Conservation (phyloP, 23 tunicate species). For the Oikopleura dioica region DNA sequence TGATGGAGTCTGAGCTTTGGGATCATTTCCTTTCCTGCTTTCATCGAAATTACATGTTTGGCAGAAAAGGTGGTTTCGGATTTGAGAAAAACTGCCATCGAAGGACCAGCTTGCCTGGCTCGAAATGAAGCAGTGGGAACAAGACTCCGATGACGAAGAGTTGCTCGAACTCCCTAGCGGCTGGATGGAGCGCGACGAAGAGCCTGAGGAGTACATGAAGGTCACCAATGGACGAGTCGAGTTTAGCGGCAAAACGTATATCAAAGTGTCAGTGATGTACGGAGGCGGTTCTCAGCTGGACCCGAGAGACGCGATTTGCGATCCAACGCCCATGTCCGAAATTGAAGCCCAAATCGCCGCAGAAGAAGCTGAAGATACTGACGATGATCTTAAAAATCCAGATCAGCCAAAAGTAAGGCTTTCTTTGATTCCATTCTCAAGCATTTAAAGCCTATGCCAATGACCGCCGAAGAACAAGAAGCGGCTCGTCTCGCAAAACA, state of each 20-base stretch:
- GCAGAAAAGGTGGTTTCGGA: background rate
- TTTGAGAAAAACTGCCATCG: background rate
- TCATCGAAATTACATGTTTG: slow-evolving; percentile 11
- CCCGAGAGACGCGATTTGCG: background rate
- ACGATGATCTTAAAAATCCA: background rate
- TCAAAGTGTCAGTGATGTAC: background rate
- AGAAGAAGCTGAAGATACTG: background rate
- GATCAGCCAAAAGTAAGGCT: no score
- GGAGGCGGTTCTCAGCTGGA: background rate
- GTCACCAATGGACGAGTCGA: background rate
- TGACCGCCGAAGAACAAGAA: background rate
- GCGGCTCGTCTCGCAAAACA: background rate
- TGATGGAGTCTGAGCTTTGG: slow-evolving; percentile 11
- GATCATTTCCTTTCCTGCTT: slow-evolving; percentile 11
- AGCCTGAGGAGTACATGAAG: background rate
- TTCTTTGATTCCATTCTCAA: no score
- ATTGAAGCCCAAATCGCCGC: background rate
- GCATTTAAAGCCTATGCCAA: background rate
- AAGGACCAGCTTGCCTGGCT: background rate
- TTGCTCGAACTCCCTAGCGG: background rate
- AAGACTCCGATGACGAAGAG: background rate
- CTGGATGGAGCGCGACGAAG: background rate
- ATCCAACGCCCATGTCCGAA: background rate
- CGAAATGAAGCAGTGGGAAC: background rate
- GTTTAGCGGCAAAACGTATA: background rate